These are phyloP conservation scores for Psophia crepitans DNA, from an alignment of 2,113 vertebrate species.

Conservation along the genomic window DNA sequence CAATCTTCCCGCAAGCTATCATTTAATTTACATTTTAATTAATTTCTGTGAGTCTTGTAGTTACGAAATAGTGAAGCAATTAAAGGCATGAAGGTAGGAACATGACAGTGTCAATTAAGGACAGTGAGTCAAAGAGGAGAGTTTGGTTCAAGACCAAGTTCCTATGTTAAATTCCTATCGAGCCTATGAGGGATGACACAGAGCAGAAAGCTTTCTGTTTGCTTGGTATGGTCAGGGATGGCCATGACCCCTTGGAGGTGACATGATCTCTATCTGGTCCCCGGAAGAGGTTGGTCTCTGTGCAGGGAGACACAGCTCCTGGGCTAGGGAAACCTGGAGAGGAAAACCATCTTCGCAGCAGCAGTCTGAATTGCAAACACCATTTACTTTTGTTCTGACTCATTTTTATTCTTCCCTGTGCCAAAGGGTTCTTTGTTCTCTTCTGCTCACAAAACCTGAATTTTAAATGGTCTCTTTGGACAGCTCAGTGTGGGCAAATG, in stretches of 20 bases:
- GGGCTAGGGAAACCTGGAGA: background rate
- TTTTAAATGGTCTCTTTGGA: background rate
- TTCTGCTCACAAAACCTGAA: background rate
- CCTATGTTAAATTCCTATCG: background rate
- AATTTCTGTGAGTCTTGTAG: background rate
- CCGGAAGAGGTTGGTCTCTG: background rate
- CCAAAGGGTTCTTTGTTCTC: background rate
- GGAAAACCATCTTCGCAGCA: background rate
- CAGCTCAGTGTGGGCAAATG: background rate
- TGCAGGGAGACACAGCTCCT: background rate
- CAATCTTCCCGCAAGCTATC: background rate
- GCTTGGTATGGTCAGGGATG: background rate
- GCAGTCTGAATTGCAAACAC: background rate
- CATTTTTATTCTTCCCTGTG: background rate
- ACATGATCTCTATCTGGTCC: too few species aligned
- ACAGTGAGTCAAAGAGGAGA: background rate
- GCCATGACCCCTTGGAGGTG: background rate
- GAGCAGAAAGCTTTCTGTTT: background rate
- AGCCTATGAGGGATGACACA: background rate
- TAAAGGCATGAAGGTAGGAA: constrained; percentile 2
- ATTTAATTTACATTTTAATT: constrained; percentile 59
- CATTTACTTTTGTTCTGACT: background rate
- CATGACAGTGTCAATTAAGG: background rate
- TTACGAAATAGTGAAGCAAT: constrained; percentile 16
- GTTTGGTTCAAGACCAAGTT: background rate